phyloP scores from a whole-genome alignment of 2,888 invertebrate species.

The Mesopsocus fuscifrons region DNA sequence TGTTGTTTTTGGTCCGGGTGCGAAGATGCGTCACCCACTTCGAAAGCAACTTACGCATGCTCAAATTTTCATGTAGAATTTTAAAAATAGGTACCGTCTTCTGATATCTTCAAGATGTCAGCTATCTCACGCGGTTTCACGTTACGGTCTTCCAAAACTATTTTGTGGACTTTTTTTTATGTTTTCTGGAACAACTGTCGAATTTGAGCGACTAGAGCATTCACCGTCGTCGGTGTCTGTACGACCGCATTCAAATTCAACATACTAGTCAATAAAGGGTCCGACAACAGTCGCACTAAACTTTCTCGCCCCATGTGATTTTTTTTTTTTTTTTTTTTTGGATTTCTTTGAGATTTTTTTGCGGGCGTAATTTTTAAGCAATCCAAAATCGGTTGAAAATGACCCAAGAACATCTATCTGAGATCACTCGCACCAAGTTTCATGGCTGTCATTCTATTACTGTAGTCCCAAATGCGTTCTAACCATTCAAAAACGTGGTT shows the following conservation, averaged over 20 bases:
- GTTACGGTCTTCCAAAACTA: conserved; percentile 19
- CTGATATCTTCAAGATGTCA: conserved; percentile 19
- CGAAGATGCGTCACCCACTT: conserved; percentile 22
- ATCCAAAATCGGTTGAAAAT: no score
- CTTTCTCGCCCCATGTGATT: no score
- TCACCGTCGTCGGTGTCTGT: conserved; percentile 19
- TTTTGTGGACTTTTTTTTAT: conserved; percentile 19
- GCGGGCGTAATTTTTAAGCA: no score
- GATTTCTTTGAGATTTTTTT: no score
- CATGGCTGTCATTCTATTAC: no score
- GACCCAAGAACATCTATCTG: no score
- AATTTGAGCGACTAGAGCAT: conserved; percentile 15
- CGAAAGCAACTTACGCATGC: conserved; percentile 20
- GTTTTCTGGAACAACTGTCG: conserved; percentile 16
- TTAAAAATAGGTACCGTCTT: conserved; percentile 16
- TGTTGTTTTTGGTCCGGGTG: conserved; percentile 19
- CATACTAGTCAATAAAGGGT: neutral
- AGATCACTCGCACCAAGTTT: no score
- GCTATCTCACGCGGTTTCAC: conserved; percentile 20
- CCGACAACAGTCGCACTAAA: no score
- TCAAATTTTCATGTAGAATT: conserved; percentile 19
- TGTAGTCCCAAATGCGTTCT: no score
- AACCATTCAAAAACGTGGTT: no score
- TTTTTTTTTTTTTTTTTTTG: no score
- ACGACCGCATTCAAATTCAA: neutral